These are phyloP conservation scores for Gila robusta DNA, from an alignment of 2,797 vertebrate genomes.

Conservation along the genomic window DNA sequence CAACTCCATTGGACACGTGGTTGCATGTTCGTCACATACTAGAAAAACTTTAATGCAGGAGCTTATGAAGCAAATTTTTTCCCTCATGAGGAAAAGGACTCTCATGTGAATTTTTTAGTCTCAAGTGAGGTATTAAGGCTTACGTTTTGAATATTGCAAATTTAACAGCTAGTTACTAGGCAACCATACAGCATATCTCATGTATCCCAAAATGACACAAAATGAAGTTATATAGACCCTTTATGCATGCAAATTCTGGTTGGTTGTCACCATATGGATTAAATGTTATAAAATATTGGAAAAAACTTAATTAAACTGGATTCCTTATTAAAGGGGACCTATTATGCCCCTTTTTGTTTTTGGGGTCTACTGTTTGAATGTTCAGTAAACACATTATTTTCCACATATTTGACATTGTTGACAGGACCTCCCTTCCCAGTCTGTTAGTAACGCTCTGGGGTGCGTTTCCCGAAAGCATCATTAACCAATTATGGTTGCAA, in stretches of 20 bases:
- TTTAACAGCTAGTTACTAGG: slow-evolving; percentile 23
- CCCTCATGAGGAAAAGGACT: background rate
- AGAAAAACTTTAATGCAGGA: slow-evolving; percentile 18
- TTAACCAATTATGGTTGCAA: no score
- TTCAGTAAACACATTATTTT: background rate
- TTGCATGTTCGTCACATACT: background rate
- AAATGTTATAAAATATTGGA: background rate
- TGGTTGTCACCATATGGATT: background rate
- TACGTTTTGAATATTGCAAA: background rate
- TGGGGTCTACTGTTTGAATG: background rate
- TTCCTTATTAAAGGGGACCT: background rate
- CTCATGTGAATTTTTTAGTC: background rate
- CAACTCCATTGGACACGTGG: background rate
- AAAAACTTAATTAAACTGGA: background rate
- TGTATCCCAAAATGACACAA: background rate
- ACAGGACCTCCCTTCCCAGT: background rate
- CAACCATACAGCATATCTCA: slow-evolving; percentile 8
- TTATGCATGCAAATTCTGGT: background rate
- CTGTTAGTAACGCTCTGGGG: background rate
- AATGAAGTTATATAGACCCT: background rate
- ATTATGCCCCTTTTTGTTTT: background rate
- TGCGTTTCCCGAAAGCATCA: no score
- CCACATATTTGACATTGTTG: background rate
- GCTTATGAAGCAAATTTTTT: background rate
- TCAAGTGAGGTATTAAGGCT: background rate